Base-by-base conservation (phyloP, 2,797 vertebrate genomes). In the Labroides dimidiatus region DNA sequence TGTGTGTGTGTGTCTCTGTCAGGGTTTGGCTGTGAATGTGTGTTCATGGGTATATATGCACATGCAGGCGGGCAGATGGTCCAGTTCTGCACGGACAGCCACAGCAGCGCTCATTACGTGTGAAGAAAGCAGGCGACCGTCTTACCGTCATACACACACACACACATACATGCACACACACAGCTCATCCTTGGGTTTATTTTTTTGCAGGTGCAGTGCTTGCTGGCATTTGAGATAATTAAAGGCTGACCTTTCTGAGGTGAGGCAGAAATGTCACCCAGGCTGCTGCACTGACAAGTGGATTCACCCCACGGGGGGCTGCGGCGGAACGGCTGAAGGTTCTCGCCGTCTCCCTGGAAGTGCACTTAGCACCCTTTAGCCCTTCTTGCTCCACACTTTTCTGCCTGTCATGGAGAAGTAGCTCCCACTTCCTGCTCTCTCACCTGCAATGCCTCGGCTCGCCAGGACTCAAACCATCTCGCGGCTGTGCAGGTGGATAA, bases 211-310 rank as follows among this genome's bases (percentile, higher is more conserved):
- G 91, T 94, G 89, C 84, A 67, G 66, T 80, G 82, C 80, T 90
- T 83, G 75, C 83, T 93, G 92, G 92, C 93, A 94, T 95, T 94
- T 94, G 74, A 89, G 89, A 89, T 93, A 90, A 94, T 95, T 93
- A 94, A 91, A 91, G 88, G 78, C 53, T 93, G 93, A 94, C 93
- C 93, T 95, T 94, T 94, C 80, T 91, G 84, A 91, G 89, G 90
- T 89, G 90, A 93, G 81, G 89, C 85, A 91, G 83, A 94, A 94
- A 94, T 94, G 92, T 94, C 94, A 93, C 87, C 78, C 70, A 51
- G 86, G 67, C 89, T 50, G 87, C 87, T 85, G 70, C 56, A 61
- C 86, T 89, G 89, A 93, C 91, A 90, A 90, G 91, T 82, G 84
- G 87, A 84, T 84, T 84, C 88, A 77, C 84, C 84, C 87, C 69